These are phyloP conservation scores for Brachyhypopomus occidentalis DNA, from an alignment of 2,113 vertebrate genomes.

Conservation along the genomic window DNA sequence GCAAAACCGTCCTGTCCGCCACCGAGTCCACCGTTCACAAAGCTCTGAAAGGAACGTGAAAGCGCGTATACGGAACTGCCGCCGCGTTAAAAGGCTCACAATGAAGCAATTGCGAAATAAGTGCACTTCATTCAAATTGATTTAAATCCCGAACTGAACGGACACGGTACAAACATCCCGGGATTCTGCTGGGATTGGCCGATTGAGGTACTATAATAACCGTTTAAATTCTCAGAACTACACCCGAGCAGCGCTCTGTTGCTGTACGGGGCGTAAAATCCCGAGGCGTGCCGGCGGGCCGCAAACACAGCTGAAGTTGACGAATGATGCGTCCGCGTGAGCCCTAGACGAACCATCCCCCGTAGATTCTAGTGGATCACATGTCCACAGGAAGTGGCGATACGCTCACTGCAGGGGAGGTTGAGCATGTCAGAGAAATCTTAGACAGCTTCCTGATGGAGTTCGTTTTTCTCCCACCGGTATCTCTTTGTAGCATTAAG, in stretches of 20 bases:
- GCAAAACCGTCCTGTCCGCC: slow-evolving; percentile 56
- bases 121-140: neutral
- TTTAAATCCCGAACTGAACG: neutral
- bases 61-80: neutral
- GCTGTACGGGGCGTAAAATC: slow-evolving; percentile 62
- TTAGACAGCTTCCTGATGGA: slow-evolving; percentile 76
- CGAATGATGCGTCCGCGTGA: slow-evolving; percentile 74
- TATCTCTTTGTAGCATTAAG: slow-evolving; percentile 62
- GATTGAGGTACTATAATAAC: neutral
- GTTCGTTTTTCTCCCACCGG: slow-evolving; percentile 72
- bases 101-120: slow-evolving; percentile 1
- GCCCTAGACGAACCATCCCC: slow-evolving; percentile 72
- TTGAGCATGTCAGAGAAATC: slow-evolving; percentile 79
- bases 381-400: slow-evolving; percentile 78
- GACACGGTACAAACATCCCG: neutral
- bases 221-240: neutral
- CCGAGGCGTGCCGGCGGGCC: slow-evolving; percentile 63
- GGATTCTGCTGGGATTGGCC: neutral
- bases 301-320: slow-evolving; percentile 72
- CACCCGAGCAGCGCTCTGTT: slow-evolving; percentile 22
- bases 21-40: slow-evolving; percentile 14
- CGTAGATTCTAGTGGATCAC: slow-evolving; percentile 76
- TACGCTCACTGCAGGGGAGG: slow-evolving; percentile 74
- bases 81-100: slow-evolving; percentile 17
- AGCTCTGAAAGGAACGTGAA: slow-evolving; percentile 59